Base-by-base conservation (phyloP, 2,888 invertebrate genomes). In the Polydrusus pterygomalis region DNA sequence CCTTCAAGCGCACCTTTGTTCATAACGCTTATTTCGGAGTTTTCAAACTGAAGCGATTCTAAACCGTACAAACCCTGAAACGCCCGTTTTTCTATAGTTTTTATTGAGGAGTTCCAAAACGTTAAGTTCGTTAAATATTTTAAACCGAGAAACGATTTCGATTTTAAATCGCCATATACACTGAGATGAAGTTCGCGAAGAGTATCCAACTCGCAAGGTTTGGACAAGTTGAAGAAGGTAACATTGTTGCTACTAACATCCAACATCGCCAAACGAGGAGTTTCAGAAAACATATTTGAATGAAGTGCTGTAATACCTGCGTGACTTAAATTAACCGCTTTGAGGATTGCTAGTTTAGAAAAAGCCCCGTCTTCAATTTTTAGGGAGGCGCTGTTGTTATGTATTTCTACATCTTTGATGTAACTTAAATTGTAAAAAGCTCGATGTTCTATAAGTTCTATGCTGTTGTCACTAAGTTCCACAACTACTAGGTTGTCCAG, bases 61-160 rank as follows among this genome's bases (percentile, higher is more conserved):
- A 54, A 54, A n/a, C 30, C 10, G 10, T 20, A 54, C 2, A 54
- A 25, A 13, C 25, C 25, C 20, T 30, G 54, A 25, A 54, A 54
- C 2, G 54, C 25, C 30, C 54, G 10, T 0, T 2, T 54, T 30
- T n/a, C 6, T 25, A 54, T 0, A 1, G 30, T 54, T 25, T 54
- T n/a, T 25, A 54, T 54, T 54, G 20, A 13, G 6, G 54, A 54
- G 54, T 54, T 25, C 54, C 25, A 54, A 13, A 54, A 25, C 6
- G 25, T 54, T 30, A 54, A 54, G 13, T 13, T 54, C 13, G 13
- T n/a, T 25, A 54, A 54, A 25, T 11, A n/a, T 1, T 30, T 30
- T 13, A 54, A 25, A 9, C 54, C 54, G 6, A 54, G 1, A 25
- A 54, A 54, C 30, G 54, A 25, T 30, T 54, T 25, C 13, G 54